phyloP scores from a whole-genome alignment of 2,797 vertebrate genomes.

The Clarias pachynema region DNA sequence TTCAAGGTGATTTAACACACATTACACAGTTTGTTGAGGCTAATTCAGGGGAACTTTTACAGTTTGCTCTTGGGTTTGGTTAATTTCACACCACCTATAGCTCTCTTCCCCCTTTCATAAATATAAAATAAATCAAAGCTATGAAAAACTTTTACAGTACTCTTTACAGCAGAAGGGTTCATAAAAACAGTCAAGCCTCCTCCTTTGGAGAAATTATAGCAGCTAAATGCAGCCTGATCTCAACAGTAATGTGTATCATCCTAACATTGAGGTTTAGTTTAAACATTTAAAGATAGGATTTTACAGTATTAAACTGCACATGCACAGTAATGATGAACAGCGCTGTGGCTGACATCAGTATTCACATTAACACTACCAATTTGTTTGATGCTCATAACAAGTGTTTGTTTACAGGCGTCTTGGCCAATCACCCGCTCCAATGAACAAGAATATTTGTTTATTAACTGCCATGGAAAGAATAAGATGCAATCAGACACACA shows the following conservation, averaged over 20 bases:
- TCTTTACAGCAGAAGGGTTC: background rate
- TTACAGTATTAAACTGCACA: background rate
- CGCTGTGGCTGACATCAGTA: background rate
- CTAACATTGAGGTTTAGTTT: background rate
- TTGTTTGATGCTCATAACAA: background rate
- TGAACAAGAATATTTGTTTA: slow-evolving; percentile 36
- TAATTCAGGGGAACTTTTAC: background rate
- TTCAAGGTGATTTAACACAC: background rate
- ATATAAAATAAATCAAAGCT: background rate
- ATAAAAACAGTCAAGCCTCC: background rate
- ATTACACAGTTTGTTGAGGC: background rate
- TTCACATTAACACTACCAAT: background rate
- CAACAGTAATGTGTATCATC: background rate
- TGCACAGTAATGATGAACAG: background rate
- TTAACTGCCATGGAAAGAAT: background rate
- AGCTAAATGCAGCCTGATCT: background rate
- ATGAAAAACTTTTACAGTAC: background rate
- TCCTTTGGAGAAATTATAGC: background rate
- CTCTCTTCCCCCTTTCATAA: background rate
- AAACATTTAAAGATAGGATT: background rate
- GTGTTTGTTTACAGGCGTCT: slow-evolving; percentile 20
- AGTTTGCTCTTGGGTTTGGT: background rate
- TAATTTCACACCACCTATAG: background rate
- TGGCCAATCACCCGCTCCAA: slow-evolving; percentile 33
- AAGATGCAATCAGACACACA: slow-evolving; percentile 10